A percentile compares a stretch with the other conserved stretches of the same genome.
phyloP scores from a whole-genome alignment of 2,113 vertebrate species.

The Campylomormyrus numenius region DNA sequence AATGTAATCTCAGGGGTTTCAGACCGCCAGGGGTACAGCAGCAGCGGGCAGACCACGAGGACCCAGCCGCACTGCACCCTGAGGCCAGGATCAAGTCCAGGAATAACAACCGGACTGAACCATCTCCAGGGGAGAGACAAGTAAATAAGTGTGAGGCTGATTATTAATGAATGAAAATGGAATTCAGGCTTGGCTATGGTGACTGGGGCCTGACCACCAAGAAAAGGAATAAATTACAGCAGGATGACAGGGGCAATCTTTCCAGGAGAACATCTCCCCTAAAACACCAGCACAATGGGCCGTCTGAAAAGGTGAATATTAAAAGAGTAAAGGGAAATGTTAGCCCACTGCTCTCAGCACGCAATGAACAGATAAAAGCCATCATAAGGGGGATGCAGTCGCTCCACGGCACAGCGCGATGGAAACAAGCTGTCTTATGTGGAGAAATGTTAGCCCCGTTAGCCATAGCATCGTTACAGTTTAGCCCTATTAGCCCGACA shows the following conservation, averaged over 20 bases:
- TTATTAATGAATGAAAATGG: slow-evolving; percentile 1
- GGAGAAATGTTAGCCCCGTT: neutral
- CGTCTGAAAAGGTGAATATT: neutral
- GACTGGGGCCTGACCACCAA: neutral
- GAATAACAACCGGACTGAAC: neutral
- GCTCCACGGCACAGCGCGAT: neutral
- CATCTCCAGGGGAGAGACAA: neutral
- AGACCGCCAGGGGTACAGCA: neutral
- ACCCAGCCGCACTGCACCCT: neutral
- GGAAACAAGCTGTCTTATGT: neutral
- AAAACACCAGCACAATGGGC: neutral
- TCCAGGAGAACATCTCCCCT: neutral
- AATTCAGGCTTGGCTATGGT: neutral
- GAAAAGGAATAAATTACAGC: neutral
- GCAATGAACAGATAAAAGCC: neutral
- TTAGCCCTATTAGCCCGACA: neutral
- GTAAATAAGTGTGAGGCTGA: neutral
- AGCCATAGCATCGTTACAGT: neutral
- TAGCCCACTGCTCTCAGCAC: neutral
- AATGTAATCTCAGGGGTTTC: neutral
- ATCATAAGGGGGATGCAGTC: neutral
- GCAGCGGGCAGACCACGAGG: neutral
- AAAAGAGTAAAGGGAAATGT: neutral
- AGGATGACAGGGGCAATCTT: neutral
- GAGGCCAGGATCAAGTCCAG: neutral